These are phyloP conservation scores for Phymatocera aterrima DNA, from an alignment of 2,888 invertebrate species.

Conservation along the genomic window DNA sequence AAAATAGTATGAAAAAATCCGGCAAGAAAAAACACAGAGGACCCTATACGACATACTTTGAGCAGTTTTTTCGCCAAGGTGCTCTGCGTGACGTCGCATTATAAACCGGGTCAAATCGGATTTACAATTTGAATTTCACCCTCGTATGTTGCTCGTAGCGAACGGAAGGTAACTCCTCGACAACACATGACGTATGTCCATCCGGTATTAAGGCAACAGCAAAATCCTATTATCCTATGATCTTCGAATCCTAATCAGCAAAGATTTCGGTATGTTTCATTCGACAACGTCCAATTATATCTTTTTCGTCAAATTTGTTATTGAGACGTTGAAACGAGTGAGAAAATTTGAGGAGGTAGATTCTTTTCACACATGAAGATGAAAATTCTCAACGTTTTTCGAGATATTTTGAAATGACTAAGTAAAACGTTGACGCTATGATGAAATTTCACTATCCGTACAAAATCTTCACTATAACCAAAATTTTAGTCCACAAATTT, in stretches of 20 bases:
- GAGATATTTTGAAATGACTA: no score
- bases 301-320: no score
- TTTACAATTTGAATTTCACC: constrained; percentile 17
- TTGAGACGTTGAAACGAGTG: no score
- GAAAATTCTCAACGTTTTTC: no score
- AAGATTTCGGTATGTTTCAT: no score
- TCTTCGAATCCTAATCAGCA: not conserved
- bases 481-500: no score
- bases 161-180: not conserved
- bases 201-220: not conserved
- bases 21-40: not conserved
- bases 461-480: no score
- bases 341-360: no score
- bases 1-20: constrained; percentile 1
- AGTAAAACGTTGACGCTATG: no score
- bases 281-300: no score
- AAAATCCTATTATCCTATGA: not conserved
- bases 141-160: not conserved
- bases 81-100: constrained; percentile 17
- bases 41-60: not conserved
- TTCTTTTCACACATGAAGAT: no score
- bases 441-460: no score
- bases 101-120: constrained; percentile 35
- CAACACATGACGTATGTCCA: constrained; percentile 1
- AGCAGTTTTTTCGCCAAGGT: constrained; percentile 18